A percentile compares a stretch with the other conserved stretches of the same genome.
Conservation (phyloP, 2,113 vertebrate species). For the Festucalex cinctus region DNA sequence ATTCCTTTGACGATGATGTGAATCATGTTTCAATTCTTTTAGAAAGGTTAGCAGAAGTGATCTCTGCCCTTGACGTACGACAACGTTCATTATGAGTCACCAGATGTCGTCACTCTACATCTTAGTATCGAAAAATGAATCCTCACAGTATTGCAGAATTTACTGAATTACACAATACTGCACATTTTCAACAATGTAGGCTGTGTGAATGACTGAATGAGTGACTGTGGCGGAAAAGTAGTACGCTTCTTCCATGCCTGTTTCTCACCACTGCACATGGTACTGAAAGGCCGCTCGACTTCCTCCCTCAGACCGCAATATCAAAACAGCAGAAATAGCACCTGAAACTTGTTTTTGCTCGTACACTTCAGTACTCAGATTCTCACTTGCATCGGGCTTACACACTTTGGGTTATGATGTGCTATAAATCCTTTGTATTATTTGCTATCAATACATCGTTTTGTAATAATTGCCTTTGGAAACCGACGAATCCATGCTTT, state of each 20-base stretch:
- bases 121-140: neutral
- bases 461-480: too few species aligned
- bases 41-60: constrained; percentile 5
- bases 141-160: constrained; percentile 1
- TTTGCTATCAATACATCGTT: too few species aligned
- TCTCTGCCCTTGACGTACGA: neutral
- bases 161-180: constrained; percentile 13
- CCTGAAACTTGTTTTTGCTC: constrained; percentile 27
- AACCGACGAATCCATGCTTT: too few species aligned
- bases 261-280: neutral
- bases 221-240: neutral
- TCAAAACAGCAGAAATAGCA: constrained; percentile 22
- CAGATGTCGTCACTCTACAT: neutral
- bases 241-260: neutral
- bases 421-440: too few species aligned
- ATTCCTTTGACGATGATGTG: constrained; percentile 3
- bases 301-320: constrained; percentile 10
- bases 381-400: constrained; percentile 4
- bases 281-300: constrained; percentile 5
- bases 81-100: constrained; percentile 7
- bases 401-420: too few species aligned
- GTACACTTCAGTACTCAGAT: constrained; percentile 35
- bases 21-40: constrained; percentile 1
- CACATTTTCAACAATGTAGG: constrained; percentile 2
- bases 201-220: too few species aligned